Conservation (phyloP, 2,797 vertebrate genomes). For the Somateria mollissima region DNA sequence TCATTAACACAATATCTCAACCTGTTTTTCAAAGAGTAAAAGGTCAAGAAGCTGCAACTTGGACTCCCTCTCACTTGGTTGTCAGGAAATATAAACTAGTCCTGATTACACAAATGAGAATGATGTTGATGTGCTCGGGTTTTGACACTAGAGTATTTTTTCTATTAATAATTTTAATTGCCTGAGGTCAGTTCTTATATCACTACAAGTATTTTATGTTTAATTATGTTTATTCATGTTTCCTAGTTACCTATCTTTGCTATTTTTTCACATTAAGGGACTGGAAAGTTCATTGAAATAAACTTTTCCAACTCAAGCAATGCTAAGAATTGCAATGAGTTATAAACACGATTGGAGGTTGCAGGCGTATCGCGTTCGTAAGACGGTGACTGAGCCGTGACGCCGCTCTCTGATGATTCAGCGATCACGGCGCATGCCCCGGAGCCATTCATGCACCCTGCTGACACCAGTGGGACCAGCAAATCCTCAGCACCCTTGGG, state of each 20-base stretch:
- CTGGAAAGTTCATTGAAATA: slow-evolving; percentile 35
- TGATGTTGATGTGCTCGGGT: slow-evolving; percentile 51
- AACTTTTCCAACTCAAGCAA: slow-evolving; percentile 35
- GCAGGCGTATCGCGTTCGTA: not conserved
- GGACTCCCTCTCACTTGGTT: slow-evolving; percentile 51
- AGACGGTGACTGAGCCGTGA: not conserved
- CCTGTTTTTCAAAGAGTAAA: slow-evolving; percentile 51
- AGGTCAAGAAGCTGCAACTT: slow-evolving; percentile 59
- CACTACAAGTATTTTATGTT: slow-evolving; percentile 69
- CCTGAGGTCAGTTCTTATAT: slow-evolving; percentile 71
- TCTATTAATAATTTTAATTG: slow-evolving; percentile 83
- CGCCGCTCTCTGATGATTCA: not conserved
- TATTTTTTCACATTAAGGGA: slow-evolving; percentile 48
- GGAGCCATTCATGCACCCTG: not conserved
- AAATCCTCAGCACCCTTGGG: not conserved
- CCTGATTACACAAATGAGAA: slow-evolving; percentile 67
- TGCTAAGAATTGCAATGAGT: not conserved
- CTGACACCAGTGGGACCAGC: not conserved
- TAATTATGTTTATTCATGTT: slow-evolving; percentile 72
- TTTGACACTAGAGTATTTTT: slow-evolving; percentile 64
- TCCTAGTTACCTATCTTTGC: slow-evolving; percentile 70
- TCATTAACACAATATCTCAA: not conserved
- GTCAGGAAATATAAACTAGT: slow-evolving; percentile 76
- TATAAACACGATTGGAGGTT: not conserved
- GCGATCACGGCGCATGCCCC: not conserved